Evolutionary conservation across 2,888 invertebrate species (phyloP).

Genomic region (Kuschelorhynchus macadamiae): DNA sequence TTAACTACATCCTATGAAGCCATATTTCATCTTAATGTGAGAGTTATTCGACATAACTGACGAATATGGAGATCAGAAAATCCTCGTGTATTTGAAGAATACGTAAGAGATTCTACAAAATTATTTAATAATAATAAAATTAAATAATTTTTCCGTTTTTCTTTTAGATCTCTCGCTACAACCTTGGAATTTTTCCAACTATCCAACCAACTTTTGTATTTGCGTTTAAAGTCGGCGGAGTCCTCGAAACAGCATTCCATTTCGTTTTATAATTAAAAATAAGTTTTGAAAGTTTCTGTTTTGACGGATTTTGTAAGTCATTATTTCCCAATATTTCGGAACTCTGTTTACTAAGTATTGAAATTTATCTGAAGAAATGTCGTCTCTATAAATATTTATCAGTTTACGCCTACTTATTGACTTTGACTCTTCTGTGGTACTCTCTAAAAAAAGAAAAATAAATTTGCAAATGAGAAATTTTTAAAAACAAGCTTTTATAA

Average conservation of each 20-base stretch:
- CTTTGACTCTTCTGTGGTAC: conserved; percentile 2
- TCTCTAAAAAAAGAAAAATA: not conserved
- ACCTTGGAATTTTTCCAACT: not conserved
- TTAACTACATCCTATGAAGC: too few relatives aligned
- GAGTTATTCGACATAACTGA: too few relatives aligned
- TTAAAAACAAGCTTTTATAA: too few relatives aligned
- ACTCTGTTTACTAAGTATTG: not conserved
- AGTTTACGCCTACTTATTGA: not conserved
- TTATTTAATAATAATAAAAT: too few relatives aligned
- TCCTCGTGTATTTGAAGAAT: too few relatives aligned
- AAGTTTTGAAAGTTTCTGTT: not conserved
- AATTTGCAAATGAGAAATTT: too few relatives aligned
- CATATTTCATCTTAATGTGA: too few relatives aligned
- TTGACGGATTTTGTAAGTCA: too few relatives aligned
- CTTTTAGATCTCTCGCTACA: conserved; percentile 1
- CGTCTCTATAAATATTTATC: conserved; percentile 1
- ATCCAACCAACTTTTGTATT: too few relatives aligned
- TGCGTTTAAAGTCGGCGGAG: not conserved
- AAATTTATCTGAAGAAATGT: not conserved
- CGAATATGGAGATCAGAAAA: too few relatives aligned
- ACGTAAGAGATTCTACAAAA: too few relatives aligned
- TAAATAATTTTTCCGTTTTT: not conserved
- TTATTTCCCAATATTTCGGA: not conserved
- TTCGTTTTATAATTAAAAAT: conserved; percentile 1
- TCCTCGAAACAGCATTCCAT: not conserved